Conservation (phyloP, 2,797 vertebrate species). For the Gila robusta region DNA sequence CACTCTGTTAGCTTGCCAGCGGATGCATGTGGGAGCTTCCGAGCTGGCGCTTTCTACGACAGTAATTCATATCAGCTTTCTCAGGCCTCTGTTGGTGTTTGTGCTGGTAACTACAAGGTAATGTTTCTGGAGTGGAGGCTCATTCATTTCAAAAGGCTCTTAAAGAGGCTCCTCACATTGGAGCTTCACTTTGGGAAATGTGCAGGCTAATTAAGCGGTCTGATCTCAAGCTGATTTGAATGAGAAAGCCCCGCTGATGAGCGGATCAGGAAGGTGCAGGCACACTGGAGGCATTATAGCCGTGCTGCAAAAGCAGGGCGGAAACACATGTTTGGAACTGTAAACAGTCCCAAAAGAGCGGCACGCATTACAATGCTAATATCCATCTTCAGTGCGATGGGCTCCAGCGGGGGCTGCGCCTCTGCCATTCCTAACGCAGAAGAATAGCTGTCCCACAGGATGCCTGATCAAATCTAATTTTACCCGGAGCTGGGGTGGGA, state of each 20-base stretch:
- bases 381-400: conserved; percentile 48
- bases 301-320: conserved; percentile 69
- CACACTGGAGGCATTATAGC: conserved; percentile 57
- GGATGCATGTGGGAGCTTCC: conserved; percentile 39
- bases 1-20: conserved; percentile 34
- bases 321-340: conserved; percentile 57
- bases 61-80: conserved; percentile 46
- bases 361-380: conserved; percentile 46
- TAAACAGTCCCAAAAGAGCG: conserved; percentile 61
- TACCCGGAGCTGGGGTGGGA: neutral
- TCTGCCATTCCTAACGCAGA: conserved; percentile 57
- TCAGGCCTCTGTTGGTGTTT: conserved; percentile 65
- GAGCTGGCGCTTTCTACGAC: conserved; percentile 16
- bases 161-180: conserved; percentile 69
- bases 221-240: conserved; percentile 74
- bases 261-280: conserved; percentile 45
- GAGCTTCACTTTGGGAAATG: conserved; percentile 55
- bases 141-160: conserved; percentile 68
- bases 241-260: conserved; percentile 63
- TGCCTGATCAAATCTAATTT: conserved; percentile 60
- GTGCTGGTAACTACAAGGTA: conserved; percentile 69
- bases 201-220: conserved; percentile 75
- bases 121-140: conserved; percentile 69
- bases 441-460: conserved; percentile 69
- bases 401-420: conserved; percentile 34